Base-by-base conservation (phyloP, 1,140 invertebrate genomes). In the Bicyclus anynana region DNA sequence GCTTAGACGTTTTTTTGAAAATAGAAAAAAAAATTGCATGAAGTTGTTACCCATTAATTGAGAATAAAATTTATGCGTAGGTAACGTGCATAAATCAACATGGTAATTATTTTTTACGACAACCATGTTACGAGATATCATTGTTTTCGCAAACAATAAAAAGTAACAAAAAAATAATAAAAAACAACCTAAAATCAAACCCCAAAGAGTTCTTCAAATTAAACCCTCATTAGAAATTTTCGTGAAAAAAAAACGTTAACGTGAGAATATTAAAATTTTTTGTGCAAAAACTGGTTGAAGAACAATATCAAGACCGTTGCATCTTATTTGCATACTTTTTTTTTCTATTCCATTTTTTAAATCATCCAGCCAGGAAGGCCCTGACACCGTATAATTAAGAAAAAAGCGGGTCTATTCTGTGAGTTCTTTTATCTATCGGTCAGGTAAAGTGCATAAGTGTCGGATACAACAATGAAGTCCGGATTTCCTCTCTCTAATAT, bases 161-260 rank as follows among this genome's bases (percentile, higher is more conserved):
- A 54, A 46, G 17, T 38, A 44, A 53, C 53, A 67, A 74, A 69
- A 72, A 72, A 71, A 17, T 29, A 55, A 53, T 53, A 81, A 80
- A 74, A 77, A 71, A 38, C 57, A 59, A 50, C 54, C 67, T 58
- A 16, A 74, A 77, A 85, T 85, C 80, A 88, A 88, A 88, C 85
- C 83, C 85, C 85, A 86, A 81, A 88, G 83, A 71, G 80, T 72
- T 80, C 82, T 86, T 81, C 85, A 88, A 88, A 86, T 85, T 88
- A 85, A 88, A 88, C 72, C 80, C 80, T 86, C 83, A 80, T 88
- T 88, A 88, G 69, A 84, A 80, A 78, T 80, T 82, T 83, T 65
- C 58, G 69, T 65, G 73, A 80, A 80, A 83, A 80, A 83, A 47
- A 69, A 66, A 71, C 62, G 73, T 67, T 84, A 88, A 88, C 83